These are phyloP conservation scores for Anagrus nilaparvatae DNA, from an alignment of 1,140 invertebrate species.

Conservation along the genomic window DNA sequence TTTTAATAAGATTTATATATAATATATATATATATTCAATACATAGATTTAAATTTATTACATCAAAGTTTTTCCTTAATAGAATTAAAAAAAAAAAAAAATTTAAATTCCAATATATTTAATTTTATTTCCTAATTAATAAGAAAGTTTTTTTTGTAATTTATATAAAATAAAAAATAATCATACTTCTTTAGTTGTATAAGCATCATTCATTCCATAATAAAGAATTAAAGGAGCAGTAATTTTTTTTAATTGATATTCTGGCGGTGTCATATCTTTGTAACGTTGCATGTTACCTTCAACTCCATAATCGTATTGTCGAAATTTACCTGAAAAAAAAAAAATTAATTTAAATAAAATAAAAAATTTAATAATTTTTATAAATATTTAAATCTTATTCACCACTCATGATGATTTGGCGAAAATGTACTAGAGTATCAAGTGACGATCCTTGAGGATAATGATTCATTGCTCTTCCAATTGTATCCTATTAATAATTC, in stretches of 20 bases:
- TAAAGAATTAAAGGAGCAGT: slow-evolving; percentile 53
- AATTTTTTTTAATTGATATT: slow-evolving; percentile 51
- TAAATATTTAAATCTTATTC: slow-evolving; percentile 6
- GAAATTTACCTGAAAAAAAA: slow-evolving; percentile 24
- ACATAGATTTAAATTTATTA: not conserved
- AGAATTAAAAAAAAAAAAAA: not conserved
- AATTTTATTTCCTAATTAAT: not conserved
- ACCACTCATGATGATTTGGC: slow-evolving; percentile 38
- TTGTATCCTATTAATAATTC: slow-evolving; percentile 27
- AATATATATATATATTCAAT: not conserved
- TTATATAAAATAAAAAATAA: not conserved
- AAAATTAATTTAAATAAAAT: not conserved
- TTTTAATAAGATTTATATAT: slow-evolving; percentile 3
- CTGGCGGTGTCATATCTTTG: slow-evolving; percentile 39
- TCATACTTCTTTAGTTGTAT: slow-evolving; percentile 26
- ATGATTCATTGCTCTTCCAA: slow-evolving; percentile 39
- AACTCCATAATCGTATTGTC: slow-evolving; percentile 24
- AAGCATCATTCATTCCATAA: slow-evolving; percentile 49
- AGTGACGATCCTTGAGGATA: slow-evolving; percentile 44
- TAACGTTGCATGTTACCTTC: slow-evolving; percentile 41
- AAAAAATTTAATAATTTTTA: not conserved
- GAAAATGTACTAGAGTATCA: slow-evolving; percentile 40
- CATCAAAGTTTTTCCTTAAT: not conserved
- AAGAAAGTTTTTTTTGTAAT: slow-evolving; percentile 15
- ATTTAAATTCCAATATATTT: not conserved